These are phyloP conservation scores for Amia ocellicauda DNA, from an alignment of 2,113 vertebrate species.

Conservation along the genomic window DNA sequence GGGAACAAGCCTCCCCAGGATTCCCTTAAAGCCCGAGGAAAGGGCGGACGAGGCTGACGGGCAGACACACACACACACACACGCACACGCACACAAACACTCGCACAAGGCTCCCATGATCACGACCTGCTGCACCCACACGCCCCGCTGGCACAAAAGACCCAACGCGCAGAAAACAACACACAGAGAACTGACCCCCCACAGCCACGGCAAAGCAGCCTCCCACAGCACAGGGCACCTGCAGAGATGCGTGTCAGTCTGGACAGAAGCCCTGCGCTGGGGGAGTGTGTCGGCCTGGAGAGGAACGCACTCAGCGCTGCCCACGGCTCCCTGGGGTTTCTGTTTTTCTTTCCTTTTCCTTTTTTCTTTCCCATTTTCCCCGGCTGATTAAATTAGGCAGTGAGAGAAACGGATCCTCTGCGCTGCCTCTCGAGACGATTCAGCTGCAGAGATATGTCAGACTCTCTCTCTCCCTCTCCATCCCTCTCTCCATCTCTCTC, in stretches of 20 bases:
- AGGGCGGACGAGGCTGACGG: conserved; percentile 11
- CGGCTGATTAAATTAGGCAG: conserved; percentile 2
- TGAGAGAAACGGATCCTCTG: conserved; percentile 2
- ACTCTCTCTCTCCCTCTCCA: neutral
- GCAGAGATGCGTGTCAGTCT: no score
- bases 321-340: neutral
- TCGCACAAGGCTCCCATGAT: neutral
- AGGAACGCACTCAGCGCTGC: neutral
- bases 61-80: conserved; percentile 10
- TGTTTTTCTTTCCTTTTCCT: neutral
- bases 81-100: conserved; percentile 3
- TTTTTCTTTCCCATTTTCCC: neutral
- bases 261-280: conserved; percentile 1
- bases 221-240: no score
- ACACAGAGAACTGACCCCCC: no score
- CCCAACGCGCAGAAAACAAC: no score
- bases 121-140: no score
- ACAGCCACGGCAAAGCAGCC: no score
- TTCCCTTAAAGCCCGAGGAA: no score
- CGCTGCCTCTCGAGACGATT: neutral
- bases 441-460: neutral
- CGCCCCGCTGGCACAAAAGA: no score
- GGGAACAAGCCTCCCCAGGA: no score
- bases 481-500: no score
- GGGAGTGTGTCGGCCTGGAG: conserved; percentile 8